Conservation (phyloP, 2,113 vertebrate species). For the Pomatostomus ruficeps region DNA sequence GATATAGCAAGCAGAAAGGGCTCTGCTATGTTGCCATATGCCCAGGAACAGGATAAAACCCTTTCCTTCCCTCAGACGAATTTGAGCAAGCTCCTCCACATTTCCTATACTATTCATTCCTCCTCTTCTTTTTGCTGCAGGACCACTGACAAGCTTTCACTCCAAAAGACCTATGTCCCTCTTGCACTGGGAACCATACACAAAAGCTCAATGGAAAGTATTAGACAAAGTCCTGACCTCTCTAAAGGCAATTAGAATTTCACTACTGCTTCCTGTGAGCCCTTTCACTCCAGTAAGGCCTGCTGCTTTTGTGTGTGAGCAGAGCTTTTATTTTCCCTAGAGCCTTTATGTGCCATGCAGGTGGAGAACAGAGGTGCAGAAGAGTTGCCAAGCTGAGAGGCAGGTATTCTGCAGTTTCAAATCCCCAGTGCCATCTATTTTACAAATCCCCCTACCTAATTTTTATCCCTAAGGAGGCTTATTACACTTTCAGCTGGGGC, state of each 20-base stretch:
- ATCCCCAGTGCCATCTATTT: background rate
- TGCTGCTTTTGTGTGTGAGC: background rate
- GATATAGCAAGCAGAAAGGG: conserved; percentile 18
- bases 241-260: background rate
- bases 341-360: background rate
- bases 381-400: background rate
- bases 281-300: background rate
- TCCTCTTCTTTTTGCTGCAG: background rate
- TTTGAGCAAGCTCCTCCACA: background rate
- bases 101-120: background rate
- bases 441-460: background rate
- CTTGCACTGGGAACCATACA: background rate
- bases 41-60: background rate
- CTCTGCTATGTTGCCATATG: background rate
- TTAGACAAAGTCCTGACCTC: background rate
- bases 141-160: background rate
- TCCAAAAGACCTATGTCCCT: background rate
- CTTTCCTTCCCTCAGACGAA: background rate
- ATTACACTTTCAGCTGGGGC: background rate
- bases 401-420: background rate
- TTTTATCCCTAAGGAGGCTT: background rate
- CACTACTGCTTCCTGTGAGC: background rate
- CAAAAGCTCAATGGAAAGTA: background rate
- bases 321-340: background rate
- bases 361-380: background rate